Evolutionary conservation across 2,888 invertebrate species (phyloP), one percentile per base, ranked within the genome.

Genomic region (Chorisops tibialis): DNA sequence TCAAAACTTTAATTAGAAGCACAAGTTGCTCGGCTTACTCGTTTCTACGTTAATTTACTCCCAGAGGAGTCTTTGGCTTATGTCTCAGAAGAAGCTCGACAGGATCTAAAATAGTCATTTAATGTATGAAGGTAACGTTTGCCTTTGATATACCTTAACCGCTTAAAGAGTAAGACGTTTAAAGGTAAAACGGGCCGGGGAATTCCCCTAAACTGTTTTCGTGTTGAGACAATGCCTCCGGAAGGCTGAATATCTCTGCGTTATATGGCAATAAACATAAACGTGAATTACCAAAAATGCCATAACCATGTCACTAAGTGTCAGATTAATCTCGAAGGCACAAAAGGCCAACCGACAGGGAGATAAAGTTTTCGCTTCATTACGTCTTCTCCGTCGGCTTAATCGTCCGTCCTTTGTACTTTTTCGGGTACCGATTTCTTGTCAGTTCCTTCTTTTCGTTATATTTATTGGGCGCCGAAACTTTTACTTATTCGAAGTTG

Each of bases 291-390:
- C 21, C 11, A n/a, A 21, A 22, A 21, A 47, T 47, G n/a, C 22
- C 47, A 47, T 47, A 47, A 47, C 3, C 47, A 21, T 47, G 21
- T 47, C 21, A 47, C 22, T 18, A n/a, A 21, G 22, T 47, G 47
- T 47, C 47, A 47, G 47, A 47, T 47, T 21, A 47, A 47, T 47
- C 47, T 47, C 22, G 47, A n/a, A 47, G 47, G 21, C 21, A 50
- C 24, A 39, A 38, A 39, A 22, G 49, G 39, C 18, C 38, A 39
- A 37, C 48, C 30, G 30, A 37, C 12, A 22, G 16, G 16, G 43
- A 59, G 59, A 59, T 59, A 59, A 59, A 59, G 49, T 59, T 59
- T 59, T 59, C 49, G 59, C 39, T 59, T 59, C 59, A 59, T 59
- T 59, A 50, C 49, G 50, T 39, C 50, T 59, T 48, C 35, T 49